Conservation (phyloP, 2,888 invertebrate species). For the Drosophila paracracens region DNA sequence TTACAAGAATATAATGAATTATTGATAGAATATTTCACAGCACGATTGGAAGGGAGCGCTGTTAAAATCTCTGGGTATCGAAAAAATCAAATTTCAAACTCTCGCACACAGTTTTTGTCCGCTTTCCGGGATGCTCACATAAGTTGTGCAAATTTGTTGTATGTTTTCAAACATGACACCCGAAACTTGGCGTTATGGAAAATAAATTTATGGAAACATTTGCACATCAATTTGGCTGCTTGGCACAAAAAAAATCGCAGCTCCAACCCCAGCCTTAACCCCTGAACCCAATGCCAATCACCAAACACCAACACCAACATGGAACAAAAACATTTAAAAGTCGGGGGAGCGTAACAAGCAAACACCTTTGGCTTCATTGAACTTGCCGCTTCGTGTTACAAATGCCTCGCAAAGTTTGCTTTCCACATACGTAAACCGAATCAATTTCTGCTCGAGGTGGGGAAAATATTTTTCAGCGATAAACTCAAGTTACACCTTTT, state of each 20-base stretch:
- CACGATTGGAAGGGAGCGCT: not conserved
- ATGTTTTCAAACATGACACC: slow-evolving; percentile 76
- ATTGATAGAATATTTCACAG: slow-evolving; percentile 2
- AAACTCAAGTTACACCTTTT: slow-evolving; percentile 75
- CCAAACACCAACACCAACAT: slow-evolving; percentile 28
- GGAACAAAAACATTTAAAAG: slow-evolving; percentile 17
- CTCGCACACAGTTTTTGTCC: slow-evolving; percentile 5
- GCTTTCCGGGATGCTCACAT: slow-evolving; percentile 26
- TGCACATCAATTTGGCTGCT: slow-evolving; percentile 74
- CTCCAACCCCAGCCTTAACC: not conserved
- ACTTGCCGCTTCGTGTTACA: slow-evolving; percentile 73
- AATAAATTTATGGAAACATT: slow-evolving; percentile 79
- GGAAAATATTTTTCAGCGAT: slow-evolving; percentile 63
- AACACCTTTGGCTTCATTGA: slow-evolving; percentile 80
- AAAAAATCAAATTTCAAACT: slow-evolving; percentile 38
- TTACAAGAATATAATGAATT: slow-evolving; percentile 1
- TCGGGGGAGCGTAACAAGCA: slow-evolving; percentile 40
- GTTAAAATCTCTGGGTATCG: not conserved
- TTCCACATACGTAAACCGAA: slow-evolving; percentile 70
- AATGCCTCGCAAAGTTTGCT: slow-evolving; percentile 59
- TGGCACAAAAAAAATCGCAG: slow-evolving; percentile 24
- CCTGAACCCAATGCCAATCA: slow-evolving; percentile 42
- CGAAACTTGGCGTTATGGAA: slow-evolving; percentile 62
- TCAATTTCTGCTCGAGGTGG: slow-evolving; percentile 61
- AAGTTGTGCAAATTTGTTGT: slow-evolving; percentile 58